Conservation (phyloP, 2,113 vertebrate species). For the Puntigrus tetrazona region DNA sequence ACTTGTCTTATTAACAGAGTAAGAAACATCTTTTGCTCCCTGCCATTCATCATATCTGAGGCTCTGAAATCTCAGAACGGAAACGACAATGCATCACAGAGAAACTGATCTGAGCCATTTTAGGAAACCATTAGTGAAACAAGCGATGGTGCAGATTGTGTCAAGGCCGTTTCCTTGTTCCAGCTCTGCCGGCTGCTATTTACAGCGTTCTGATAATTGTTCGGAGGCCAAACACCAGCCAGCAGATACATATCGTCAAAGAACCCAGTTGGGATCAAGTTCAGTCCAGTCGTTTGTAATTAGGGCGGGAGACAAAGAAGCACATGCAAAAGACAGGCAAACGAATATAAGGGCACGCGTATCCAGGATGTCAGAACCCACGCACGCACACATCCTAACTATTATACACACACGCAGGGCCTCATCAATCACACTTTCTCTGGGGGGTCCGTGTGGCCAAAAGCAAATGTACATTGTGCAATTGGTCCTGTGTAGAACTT, state of each 20-base stretch:
- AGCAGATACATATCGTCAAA: conserved; percentile 71
- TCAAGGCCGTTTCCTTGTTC: conserved; percentile 67
- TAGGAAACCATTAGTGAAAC: conserved; percentile 68
- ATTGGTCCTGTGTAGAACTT: conserved; percentile 68
- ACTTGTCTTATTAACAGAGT: conserved; percentile 46
- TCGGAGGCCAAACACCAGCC: conserved; percentile 61
- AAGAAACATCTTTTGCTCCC: conserved; percentile 52
- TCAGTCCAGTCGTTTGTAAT: conserved; percentile 56
- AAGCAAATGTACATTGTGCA: conserved; percentile 70
- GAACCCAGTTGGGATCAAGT: conserved; percentile 51
- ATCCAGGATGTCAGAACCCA: conserved; percentile 19
- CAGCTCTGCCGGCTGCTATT: conserved; percentile 68
- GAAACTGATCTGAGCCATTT: conserved; percentile 52
- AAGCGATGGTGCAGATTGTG: conserved; percentile 66
- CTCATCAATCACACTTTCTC: conserved; percentile 74
- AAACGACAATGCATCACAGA: conserved; percentile 48
- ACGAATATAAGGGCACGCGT: conserved; percentile 11
- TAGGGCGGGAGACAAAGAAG: conserved; percentile 39
- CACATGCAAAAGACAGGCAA: conserved; percentile 26
- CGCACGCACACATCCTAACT: conserved; percentile 8
- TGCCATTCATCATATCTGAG: conserved; percentile 56
- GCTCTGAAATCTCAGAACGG: conserved; percentile 52
- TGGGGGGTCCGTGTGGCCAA: conserved; percentile 65
- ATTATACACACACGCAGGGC: conserved; percentile 46
- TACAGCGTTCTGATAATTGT: conserved; percentile 70